These are phyloP conservation scores for Ptychodera flava DNA, from an alignment of 35 echinoderm and acorn worm genomes.

Conservation along the genomic window DNA sequence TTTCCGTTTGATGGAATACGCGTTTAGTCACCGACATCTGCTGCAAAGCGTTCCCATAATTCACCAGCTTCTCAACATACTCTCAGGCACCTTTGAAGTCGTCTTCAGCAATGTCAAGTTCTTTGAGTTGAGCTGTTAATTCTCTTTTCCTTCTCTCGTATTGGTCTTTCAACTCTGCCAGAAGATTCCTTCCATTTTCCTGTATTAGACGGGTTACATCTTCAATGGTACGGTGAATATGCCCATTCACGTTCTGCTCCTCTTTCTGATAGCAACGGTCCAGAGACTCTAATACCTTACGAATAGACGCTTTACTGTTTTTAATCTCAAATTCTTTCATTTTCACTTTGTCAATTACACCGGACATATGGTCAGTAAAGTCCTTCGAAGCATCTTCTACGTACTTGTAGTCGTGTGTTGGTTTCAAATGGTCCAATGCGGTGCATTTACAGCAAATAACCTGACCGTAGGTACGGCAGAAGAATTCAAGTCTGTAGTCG, in stretches of 20 bases:
- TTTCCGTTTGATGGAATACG: background rate
- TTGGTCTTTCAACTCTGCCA: background rate
- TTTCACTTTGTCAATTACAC: background rate
- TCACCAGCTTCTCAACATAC: background rate
- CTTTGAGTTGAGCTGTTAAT: background rate
- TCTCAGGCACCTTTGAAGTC: background rate
- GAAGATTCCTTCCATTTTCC: background rate
- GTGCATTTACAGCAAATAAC: background rate
- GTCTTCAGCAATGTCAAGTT: background rate
- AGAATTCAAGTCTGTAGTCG: background rate
- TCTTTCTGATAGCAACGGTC: background rate
- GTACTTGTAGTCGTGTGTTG: background rate
- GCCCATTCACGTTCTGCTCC: background rate
- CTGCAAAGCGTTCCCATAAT: background rate
- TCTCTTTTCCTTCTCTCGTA: background rate
- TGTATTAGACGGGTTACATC: background rate
- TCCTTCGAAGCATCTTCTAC: background rate
- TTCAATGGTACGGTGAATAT: background rate
- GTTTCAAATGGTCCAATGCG: background rate
- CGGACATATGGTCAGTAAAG: background rate
- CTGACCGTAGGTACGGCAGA: background rate
- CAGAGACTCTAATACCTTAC: background rate
- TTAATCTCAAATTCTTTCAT: background rate
- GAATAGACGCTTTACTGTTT: background rate
- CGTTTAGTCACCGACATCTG: background rate